phyloP scores from a whole-genome alignment of 2,888 invertebrate species.

The Encarsia formosa region DNA sequence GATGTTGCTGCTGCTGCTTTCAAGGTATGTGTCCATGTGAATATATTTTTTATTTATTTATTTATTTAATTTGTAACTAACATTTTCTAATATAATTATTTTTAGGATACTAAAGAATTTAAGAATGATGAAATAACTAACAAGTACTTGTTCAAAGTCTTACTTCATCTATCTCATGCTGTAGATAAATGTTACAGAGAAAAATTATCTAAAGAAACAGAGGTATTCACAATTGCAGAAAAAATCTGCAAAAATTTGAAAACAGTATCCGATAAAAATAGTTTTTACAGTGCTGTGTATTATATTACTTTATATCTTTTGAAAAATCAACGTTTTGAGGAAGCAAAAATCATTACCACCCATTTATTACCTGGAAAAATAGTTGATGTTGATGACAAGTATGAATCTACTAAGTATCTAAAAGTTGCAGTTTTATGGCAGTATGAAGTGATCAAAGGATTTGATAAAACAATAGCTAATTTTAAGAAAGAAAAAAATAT shows the following conservation, averaged over 20 bases:
- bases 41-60: no score
- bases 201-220: slow-evolving; percentile 24
- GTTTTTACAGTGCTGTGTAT: slow-evolving; percentile 38
- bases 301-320: slow-evolving; percentile 38
- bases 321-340: slow-evolving; percentile 30
- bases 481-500: background rate
- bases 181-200: slow-evolving; percentile 32
- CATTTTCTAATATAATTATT: slow-evolving; percentile 4
- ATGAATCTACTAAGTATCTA: slow-evolving; percentile 13
- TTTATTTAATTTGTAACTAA: background rate
- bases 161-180: slow-evolving; percentile 35
- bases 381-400: background rate
- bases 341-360: slow-evolving; percentile 35
- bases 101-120: slow-evolving; percentile 2
- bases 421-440: slow-evolving; percentile 34
- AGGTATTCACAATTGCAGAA: slow-evolving; percentile 32
- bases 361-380: slow-evolving; percentile 30
- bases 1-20: slow-evolving; percentile 4
- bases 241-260: slow-evolving; percentile 29
- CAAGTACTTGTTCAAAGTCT: slow-evolving; percentile 34
- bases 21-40: slow-evolving; percentile 11
- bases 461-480: slow-evolving; percentile 9
- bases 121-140: slow-evolving; percentile 19
- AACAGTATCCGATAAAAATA: slow-evolving; percentile 31
- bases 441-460: slow-evolving; percentile 16